Base-by-base conservation (phyloP, 1,140 invertebrate genomes). In the Hylaeus anthracinus region DNA sequence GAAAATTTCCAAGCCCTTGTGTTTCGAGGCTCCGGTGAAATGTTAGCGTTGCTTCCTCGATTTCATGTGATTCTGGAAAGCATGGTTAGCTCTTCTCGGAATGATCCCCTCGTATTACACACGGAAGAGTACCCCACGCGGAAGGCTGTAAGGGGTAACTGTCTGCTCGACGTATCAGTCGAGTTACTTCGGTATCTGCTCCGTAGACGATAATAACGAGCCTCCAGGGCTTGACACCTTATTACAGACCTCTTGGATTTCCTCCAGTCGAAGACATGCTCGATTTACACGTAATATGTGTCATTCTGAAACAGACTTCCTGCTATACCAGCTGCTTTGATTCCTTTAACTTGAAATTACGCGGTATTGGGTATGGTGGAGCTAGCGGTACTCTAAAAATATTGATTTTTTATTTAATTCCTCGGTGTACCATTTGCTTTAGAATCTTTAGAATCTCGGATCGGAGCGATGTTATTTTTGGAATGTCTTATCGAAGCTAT, bases 161-260 rank as follows among this genome's bases (percentile, higher is more conserved):
- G 51, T 1, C 1, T 8, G 58, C 4, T 10, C 51, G 63, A 75
- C 37, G 48, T 55, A 79, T 79, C 70, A 63, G 64, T 79, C 70
- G 63, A 39, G n/a, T 9, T 37, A 39, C 39, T 14, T 48, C 60
- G 56, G 48, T 72, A 79, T 64, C 14, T 58, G 45, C 5, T 53
- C 37, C 6, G 1, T 63, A 14, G 72, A 26, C 72, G 60, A 70
- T 63, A 67, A 48, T 74, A 85, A 85, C 63, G 45, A 85, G 77
- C 55, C 53, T 56, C 37, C 43, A 58, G 83, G 79, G 81, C 82
- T 87, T 72, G 89, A 90, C 90, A 88, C 86, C 84, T 91, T 87
- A 90, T 91, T 91, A 90, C 73, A 76, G 76, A 43, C 67, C 61
- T 48, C 60, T 79, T 83, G 81, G 88, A 64, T 81, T 48, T 66